Base-by-base conservation (phyloP, 2,888 invertebrate species). In the Noctua pronuba region DNA sequence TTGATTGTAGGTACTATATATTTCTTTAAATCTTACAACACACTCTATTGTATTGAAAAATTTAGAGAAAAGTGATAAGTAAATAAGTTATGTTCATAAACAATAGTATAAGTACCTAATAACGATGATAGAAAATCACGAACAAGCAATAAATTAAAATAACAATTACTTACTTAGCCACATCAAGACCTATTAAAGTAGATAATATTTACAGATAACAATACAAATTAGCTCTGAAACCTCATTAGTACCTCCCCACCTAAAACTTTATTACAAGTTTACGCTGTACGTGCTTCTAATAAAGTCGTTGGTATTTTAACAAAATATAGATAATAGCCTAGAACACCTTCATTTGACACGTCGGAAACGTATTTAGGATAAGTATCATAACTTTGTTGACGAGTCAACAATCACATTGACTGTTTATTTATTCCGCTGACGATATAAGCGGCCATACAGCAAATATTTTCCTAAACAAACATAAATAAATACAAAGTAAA, bases 281-380 rank as follows among this genome's bases (percentile, higher is more conserved):
- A 77, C 52, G 24, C 7, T 6, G 13, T 41, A 70, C 69, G 85
- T 85, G 85, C 24, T 64, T 75, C 35, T 38, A 64, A n/a, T 6
- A 55, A n/a, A 70, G 5, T 65, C 13, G 24, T 31, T 4, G 7
- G 41, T 69, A 24, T 38, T 35, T 73, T 78, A n/a, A 64, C 58
- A 49, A 73, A 80, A 58, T 52, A 83, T 67, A 67, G 13, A 62
- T 62, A 44, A 49, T 62, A n/a, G 38, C 38, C 38, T 38, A 7
- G 11, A 16, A 46, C 35, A 62, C 31, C 67, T 68, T 44, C 41
- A 55, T 49, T 65, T 28, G 79, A 65, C 79, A 74, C 70, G 68
- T 72, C 13, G 38, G n/a, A 44, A 65, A 66, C 44, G 28, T 44
- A 60, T 68, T 41, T 28, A 35, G 8, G 24, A 58, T 28, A 46